Base-by-base conservation (phyloP, 2,888 invertebrate genomes). In the Drosophila algonquin region DNA sequence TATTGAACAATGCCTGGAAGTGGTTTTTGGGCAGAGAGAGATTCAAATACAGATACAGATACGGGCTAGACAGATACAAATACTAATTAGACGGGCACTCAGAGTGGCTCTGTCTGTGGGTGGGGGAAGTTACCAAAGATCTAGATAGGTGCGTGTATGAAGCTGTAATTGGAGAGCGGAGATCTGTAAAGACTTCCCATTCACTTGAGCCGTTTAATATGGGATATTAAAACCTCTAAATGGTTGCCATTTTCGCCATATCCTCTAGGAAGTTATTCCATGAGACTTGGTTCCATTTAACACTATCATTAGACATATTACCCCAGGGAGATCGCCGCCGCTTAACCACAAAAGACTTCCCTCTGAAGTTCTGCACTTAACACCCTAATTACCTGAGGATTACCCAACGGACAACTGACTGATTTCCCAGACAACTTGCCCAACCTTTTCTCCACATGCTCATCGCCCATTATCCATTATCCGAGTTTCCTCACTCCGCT, bases 1-100 rank as follows among this genome's bases (percentile, higher is more conserved):
- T 73, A 55, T 73, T 73, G 72, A 71, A 72, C 72, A 72, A 72
- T 72, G 70, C 55, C 64, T 72, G 72, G 72, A 72, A 72, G 71
- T 71, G 64, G 51, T 14, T 51, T 52, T 63, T 7, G 27, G 30
- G 30, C 30, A 7, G 30, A 8, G 30, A 30, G 30, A 21, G 21
- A 21, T 21, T 21, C 21, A 21, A 21, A 30, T n/a, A 5, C 32
- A 64, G 64, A 67, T 63, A 45, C 32, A 54, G 71, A 70, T 72
- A 72, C 55, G 24, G 24, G 24, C 63, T 44, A 58, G 51, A 10
- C 63, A 51, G 18, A 54, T 58, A 46, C 70, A 63, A 71, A 54
- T 64, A 64, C 72, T 72, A 72, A 72, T 72, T 72, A 64, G 58
- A 71, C 48, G 52, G 52, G n/a, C 24, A 5, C 24, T 24, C 24